Base-by-base conservation (phyloP, 2,888 invertebrate genomes). In the Vandiemenella viatica region DNA sequence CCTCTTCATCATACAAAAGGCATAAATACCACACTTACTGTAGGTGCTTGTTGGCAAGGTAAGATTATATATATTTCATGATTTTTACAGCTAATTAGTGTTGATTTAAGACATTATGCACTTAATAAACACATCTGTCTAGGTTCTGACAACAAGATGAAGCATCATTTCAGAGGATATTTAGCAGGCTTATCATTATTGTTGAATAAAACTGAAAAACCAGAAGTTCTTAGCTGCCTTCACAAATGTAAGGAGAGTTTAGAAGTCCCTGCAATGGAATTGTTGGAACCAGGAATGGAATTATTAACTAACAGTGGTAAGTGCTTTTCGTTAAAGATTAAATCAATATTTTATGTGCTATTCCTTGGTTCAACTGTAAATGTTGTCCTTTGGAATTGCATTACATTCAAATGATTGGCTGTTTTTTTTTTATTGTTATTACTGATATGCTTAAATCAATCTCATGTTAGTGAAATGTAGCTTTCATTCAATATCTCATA, bases 41-140 rank as follows among this genome's bases (percentile, higher is more conserved):
- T 97, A 1, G 98, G 97, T 1, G 97, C 96, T 20, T 98, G 98
- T 72, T 98, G 93, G 89, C 96, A 96, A 69, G 87, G 83, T 79
- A 63, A 61, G 50, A 23, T 22, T 41, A 40, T 15, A 6, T 40
- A 38, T 51, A 45, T 49, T 41, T 54, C n/a, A n/a, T n/a, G n/a
- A n/a, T n/a, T n/a, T n/a, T n/a, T n/a, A n/a, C n/a, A n/a, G n/a
- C n/a, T n/a, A n/a, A n/a, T n/a, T n/a, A n/a, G n/a, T n/a, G n/a
- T n/a, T n/a, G n/a, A n/a, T n/a, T n/a, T n/a, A n/a, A n/a, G n/a
- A n/a, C n/a, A n/a, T n/a, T n/a, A n/a, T n/a, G n/a, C n/a, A n/a
- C n/a, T n/a, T n/a, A n/a, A n/a, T n/a, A n/a, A n/a, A n/a, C n/a
- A n/a, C n/a, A n/a, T n/a, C n/a, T n/a, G n/a, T n/a, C n/a, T n/a